These are phyloP conservation scores for Corapipo altera DNA, from an alignment of 2,113 vertebrate species.

Conservation along the genomic window DNA sequence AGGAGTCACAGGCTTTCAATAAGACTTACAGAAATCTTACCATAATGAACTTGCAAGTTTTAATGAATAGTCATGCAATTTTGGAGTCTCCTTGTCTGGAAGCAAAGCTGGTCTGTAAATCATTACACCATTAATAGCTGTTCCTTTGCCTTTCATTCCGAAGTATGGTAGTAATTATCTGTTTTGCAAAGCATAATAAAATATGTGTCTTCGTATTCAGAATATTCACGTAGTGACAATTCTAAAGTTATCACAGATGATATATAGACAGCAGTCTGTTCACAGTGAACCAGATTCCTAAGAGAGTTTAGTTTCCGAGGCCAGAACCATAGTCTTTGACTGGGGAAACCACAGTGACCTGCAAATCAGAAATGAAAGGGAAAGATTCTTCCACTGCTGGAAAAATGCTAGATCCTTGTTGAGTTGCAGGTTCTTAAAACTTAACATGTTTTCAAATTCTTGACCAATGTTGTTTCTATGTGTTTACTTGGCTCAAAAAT, in stretches of 20 bases:
- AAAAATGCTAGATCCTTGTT: background rate
- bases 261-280: background rate
- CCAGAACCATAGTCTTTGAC: background rate
- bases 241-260: conserved; percentile 2
- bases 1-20: background rate
- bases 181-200: conserved; percentile 50
- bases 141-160: conserved; percentile 29
- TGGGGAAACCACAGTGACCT: background rate
- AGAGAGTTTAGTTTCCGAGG: background rate
- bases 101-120: conserved; percentile 36
- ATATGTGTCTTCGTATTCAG: conserved; percentile 31
- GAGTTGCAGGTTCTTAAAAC: background rate
- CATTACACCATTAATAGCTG: conserved; percentile 56
- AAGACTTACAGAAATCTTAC: conserved; percentile 19
- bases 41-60: conserved; percentile 31
- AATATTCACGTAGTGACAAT: conserved; percentile 8
- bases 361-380: background rate
- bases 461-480: background rate
- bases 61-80: conserved; percentile 18
- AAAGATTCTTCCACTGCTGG: background rate
- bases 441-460: background rate
- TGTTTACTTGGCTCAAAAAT: background rate
- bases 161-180: conserved; percentile 58
- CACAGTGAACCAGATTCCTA: background rate
- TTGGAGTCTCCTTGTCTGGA: conserved; percentile 56